A percentile compares a stretch with the other conserved stretches of the same genome.
Conservation (phyloP, 2,888 invertebrate species). For the Nudaria mundana region DNA sequence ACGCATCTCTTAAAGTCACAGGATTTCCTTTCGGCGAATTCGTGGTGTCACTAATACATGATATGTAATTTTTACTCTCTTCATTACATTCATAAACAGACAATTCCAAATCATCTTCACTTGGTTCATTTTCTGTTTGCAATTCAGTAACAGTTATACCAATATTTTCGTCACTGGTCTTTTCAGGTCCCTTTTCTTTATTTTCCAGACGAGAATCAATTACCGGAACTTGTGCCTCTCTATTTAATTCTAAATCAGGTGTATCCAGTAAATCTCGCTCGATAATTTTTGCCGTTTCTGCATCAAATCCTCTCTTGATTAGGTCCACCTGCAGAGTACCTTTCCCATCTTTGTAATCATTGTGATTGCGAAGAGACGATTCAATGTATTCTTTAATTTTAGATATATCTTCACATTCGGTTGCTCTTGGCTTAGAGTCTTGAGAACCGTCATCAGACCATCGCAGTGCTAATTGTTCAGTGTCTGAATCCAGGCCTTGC, state of each 20-base stretch:
- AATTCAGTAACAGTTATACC: slow-evolving; percentile 33
- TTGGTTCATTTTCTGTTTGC: slow-evolving; percentile 37
- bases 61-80: slow-evolving; percentile 53
- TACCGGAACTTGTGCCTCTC: slow-evolving; percentile 12
- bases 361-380: slow-evolving; percentile 33
- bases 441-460: slow-evolving; percentile 73
- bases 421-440: slow-evolving; percentile 46
- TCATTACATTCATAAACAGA: slow-evolving; percentile 57
- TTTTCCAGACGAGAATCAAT: slow-evolving; percentile 4
- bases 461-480: slow-evolving; percentile 52
- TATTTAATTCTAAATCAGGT: slow-evolving; percentile 25
- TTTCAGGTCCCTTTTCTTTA: slow-evolving; percentile 23
- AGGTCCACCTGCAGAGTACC: slow-evolving; percentile 59
- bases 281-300: slow-evolving; percentile 68
- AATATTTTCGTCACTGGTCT: slow-evolving; percentile 34
- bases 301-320: slow-evolving; percentile 68
- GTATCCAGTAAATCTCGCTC: slow-evolving; percentile 68
- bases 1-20: slow-evolving; percentile 62
- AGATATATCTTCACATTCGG: slow-evolving; percentile 60
- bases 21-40: slow-evolving; percentile 30
- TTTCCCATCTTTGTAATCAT: slow-evolving; percentile 25
- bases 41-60: slow-evolving; percentile 44
- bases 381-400: slow-evolving; percentile 68
- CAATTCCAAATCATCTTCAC: slow-evolving; percentile 58
- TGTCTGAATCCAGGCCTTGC: slow-evolving; percentile 51